A percentile compares a stretch with the other conserved stretches of the same genome.
Evolutionary conservation across 1,140 invertebrate genomes (phyloP).

Genomic region (Polypedilum vanderplanki): DNA sequence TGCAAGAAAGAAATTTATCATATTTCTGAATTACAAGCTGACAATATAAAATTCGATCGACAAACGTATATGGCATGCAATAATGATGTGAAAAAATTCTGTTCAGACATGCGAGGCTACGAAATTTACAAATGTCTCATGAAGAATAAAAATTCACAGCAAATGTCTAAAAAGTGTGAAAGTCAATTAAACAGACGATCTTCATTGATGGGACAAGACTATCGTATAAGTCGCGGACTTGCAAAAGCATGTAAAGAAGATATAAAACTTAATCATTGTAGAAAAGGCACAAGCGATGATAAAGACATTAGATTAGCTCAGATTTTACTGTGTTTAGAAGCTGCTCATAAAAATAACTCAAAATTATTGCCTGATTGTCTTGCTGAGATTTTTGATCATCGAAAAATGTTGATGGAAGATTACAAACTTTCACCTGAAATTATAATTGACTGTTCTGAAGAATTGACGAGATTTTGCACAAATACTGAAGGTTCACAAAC

Average conservation of each 20-base stretch:
- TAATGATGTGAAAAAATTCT: conserved; percentile 71
- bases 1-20: conserved; percentile 75
- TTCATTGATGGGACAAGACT: conserved; percentile 83
- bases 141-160: conserved; percentile 70
- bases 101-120: conserved; percentile 55
- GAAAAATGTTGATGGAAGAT: conserved; percentile 86
- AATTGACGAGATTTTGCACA: conserved; percentile 69
- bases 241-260: conserved; percentile 84
- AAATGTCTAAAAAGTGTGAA: conserved; percentile 65
- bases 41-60: conserved; percentile 85
- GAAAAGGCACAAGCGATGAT: conserved; percentile 67
- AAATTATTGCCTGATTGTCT: conserved; percentile 69
- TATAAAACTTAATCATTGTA: conserved; percentile 72
- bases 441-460: conserved; percentile 77
- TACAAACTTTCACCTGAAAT: conserved; percentile 88
- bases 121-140: conserved; percentile 89
- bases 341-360: conserved; percentile 67
- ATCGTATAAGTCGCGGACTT: conserved; percentile 80
- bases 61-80: conserved; percentile 85
- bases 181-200: conserved; percentile 79
- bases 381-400: conserved; percentile 81
- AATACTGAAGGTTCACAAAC: conserved; percentile 60
- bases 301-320: conserved; percentile 79
- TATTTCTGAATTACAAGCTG: conserved; percentile 83
- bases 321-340: conserved; percentile 89